These are phyloP conservation scores for Megatriorchis doriae DNA, from an alignment of 2,113 vertebrate genomes.

Conservation along the genomic window DNA sequence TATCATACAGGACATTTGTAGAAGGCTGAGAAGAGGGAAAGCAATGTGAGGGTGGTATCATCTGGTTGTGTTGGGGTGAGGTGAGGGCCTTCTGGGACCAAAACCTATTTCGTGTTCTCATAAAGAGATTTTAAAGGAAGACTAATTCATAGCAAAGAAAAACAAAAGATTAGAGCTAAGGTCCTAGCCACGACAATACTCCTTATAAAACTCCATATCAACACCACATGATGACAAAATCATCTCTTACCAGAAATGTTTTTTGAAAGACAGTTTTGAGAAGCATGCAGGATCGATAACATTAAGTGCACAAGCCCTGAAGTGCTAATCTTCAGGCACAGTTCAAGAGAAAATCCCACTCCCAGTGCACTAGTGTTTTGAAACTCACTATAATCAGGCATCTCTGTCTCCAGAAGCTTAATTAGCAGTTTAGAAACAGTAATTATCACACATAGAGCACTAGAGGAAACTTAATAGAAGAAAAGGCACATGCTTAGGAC, in stretches of 20 bases:
- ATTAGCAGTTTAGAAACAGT: constrained; percentile 34
- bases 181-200: not conserved
- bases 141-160: not conserved
- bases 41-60: fast-evolving
- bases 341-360: not conserved
- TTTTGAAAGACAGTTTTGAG: not conserved
- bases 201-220: not conserved
- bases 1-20: not conserved
- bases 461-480: not conserved
- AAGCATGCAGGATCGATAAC: not conserved
- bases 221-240: not conserved
- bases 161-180: not conserved
- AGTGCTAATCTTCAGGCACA: not conserved
- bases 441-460: not conserved
- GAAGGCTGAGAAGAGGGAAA: not conserved
- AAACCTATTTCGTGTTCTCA: not conserved
- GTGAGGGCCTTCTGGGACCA: not conserved
- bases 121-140: not conserved
- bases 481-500: not conserved
- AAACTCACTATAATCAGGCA: not conserved
- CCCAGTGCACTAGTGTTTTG: not conserved
- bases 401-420: constrained; percentile 9
- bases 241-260: not conserved
- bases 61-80: not conserved
- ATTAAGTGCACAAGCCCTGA: not conserved